Evolutionary conservation across 2,113 vertebrate genomes (phyloP).

Genomic region (Naja naja): DNA sequence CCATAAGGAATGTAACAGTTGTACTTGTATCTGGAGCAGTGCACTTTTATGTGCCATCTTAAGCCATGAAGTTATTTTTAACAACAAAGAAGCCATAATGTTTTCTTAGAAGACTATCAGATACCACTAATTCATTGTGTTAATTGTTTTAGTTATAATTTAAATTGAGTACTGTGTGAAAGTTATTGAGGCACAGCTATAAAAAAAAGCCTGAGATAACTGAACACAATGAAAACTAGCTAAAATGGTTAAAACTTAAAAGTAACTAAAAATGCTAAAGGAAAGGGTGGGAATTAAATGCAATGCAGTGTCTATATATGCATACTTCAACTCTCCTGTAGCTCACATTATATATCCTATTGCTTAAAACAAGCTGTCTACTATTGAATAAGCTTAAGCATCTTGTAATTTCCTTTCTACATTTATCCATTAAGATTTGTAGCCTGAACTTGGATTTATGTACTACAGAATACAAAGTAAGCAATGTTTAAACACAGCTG

Average conservation of each 20-base stretch:
- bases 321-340: conserved; percentile 44
- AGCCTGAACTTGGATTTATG: conserved; percentile 30
- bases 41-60: not conserved
- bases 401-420: conserved; percentile 46
- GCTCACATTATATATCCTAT: conserved; percentile 42
- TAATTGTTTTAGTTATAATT: not conserved
- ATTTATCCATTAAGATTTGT: not conserved
- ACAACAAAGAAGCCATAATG: not conserved
- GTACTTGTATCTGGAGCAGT: not conserved
- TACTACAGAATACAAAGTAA: conserved; percentile 27
- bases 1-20: not conserved
- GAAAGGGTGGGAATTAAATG: conserved; percentile 30
- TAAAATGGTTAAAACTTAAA: conserved; percentile 7
- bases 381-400: conserved; percentile 35
- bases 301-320: conserved; percentile 36
- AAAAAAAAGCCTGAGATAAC: conserved; percentile 38
- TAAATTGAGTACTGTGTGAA: not conserved
- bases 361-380: conserved; percentile 20
- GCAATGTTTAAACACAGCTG: conserved; percentile 40
- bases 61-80: not conserved
- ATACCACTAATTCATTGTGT: not conserved
- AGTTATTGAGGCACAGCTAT: not conserved
- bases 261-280: conserved; percentile 47
- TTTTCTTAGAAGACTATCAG: not conserved
- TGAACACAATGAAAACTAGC: conserved; percentile 39